Conservation (phyloP, 30 jellyfish, hydroid and myxozoan species). For the Pseudorhiza aurosa region DNA sequence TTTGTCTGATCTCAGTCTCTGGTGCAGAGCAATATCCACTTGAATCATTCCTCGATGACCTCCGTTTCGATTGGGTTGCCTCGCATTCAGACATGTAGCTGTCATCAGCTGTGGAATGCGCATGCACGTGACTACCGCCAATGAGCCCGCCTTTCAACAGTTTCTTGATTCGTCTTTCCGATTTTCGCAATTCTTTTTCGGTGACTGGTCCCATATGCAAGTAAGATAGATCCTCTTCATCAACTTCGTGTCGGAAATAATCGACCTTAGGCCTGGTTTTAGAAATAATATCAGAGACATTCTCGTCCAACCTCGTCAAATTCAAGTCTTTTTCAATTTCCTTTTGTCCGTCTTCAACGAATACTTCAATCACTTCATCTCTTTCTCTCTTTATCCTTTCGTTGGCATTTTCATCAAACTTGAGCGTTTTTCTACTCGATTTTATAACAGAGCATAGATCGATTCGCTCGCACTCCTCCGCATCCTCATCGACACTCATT, state of each 20-base stretch:
- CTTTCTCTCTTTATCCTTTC: neutral
- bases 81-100: slow-evolving; percentile 80
- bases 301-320: slow-evolving; percentile 9
- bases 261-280: slow-evolving; percentile 55
- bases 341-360: slow-evolving; percentile 32
- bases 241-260: slow-evolving; percentile 60
- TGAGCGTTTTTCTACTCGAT: slow-evolving; percentile 14
- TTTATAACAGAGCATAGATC: slow-evolving; percentile 46
- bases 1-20: slow-evolving; percentile 79
- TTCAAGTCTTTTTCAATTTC: slow-evolving; percentile 1
- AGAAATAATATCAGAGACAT: slow-evolving; percentile 43
- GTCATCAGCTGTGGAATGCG: slow-evolving; percentile 16
- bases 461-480: slow-evolving; percentile 33
- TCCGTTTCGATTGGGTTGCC: slow-evolving; percentile 39
- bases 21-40: slow-evolving; percentile 98
- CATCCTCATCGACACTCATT: neutral
- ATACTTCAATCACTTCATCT: slow-evolving; percentile 59
- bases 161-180: slow-evolving; percentile 87
- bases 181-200: slow-evolving; percentile 88
- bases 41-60: slow-evolving; percentile 11
- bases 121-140: slow-evolving; percentile 48
- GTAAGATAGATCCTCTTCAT: slow-evolving; percentile 64
- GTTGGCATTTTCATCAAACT: slow-evolving; percentile 21
- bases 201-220: slow-evolving; percentile 69
- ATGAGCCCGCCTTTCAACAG: slow-evolving; percentile 73